Evolutionary conservation across 2,888 invertebrate genomes (phyloP), one percentile per base, ranked within the genome.

Genomic region (Eueremaeus valkanovi): DNA sequence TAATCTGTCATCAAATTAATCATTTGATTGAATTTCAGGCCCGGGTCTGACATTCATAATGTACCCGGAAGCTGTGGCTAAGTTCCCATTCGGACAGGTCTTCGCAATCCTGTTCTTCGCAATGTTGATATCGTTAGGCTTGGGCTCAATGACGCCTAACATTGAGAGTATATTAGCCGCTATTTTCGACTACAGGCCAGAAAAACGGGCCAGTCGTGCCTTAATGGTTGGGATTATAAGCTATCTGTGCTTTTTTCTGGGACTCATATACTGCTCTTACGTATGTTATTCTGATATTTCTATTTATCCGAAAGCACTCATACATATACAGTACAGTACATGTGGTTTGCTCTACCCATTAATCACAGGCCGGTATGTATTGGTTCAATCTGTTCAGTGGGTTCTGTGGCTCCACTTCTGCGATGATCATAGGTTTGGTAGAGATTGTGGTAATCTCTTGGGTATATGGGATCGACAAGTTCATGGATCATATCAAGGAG

Each of bases 71-170:
- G 87, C 86, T 1, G 90, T 93, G 0, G 88, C 91, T 0, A 87
- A 90, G 77, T 84, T 93, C 77, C 92, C 92, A 0, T 86, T 91
- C 0, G 88, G 92, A 0, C 91, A 92, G 0, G 85, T 92, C 9
- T 92, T 92, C 91, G 90, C 92, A 8, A 86, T 91, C 73, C 85
- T 92, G 3, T 92, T 92, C 85, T 92, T 92, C 83, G 87, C 90
- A 74, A 92, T 90, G 90, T 84, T 90, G 45, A 84, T 90, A 74
- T 90, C 90, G 0, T 85, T 90, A 72, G 90, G 90, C 63, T 84
- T 90, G 76, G 90, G 90, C 42, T 80, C 80, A 24, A 81, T 84
- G 84, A 83, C 85, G 79, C 84, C 85, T 73, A 81, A 85, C 29
- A 83, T 86, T 61, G 86, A 86, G 75, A 86, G 86, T 11, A 84